phyloP scores from a whole-genome alignment of 2,113 vertebrate species.

The Chitala chitala region DNA sequence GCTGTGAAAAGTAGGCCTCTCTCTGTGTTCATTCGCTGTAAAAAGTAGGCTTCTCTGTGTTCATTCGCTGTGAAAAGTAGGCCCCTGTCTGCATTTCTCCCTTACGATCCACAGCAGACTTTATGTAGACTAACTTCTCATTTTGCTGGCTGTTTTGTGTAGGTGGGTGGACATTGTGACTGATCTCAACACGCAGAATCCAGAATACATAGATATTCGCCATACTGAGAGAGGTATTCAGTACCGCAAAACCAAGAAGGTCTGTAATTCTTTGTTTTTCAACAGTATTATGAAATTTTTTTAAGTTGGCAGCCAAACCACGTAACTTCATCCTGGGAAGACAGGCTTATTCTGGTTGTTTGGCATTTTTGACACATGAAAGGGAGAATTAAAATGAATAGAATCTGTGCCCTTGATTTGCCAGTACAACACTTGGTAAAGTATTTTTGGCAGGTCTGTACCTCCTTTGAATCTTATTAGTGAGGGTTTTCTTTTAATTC shows the following conservation, averaged over 20 bases:
- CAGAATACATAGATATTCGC: slow-evolving; percentile 93
- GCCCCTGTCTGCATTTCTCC: too few species aligned
- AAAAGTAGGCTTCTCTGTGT: slow-evolving; percentile 81
- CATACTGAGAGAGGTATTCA: slow-evolving; percentile 92
- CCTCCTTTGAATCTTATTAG: too few species aligned
- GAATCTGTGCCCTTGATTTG: too few species aligned
- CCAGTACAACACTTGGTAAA: too few species aligned
- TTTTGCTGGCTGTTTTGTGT: slow-evolving; percentile 11
- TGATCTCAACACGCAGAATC: slow-evolving; percentile 95
- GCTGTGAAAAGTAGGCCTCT: slow-evolving; percentile 89
- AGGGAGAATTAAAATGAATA: too few species aligned
- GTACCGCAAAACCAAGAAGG: slow-evolving; percentile 95
- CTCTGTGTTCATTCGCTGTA: slow-evolving; percentile 98
- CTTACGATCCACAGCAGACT: background rate
- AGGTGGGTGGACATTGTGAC: slow-evolving; percentile 95
- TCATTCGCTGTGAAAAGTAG: slow-evolving; percentile 98
- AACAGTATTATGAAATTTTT: background rate
- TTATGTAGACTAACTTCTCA: background rate
- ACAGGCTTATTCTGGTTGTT: background rate
- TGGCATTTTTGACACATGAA: too few species aligned
- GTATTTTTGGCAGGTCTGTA: too few species aligned
- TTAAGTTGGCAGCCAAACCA: background rate
- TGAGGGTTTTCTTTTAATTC: too few species aligned
- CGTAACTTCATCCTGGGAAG: too few species aligned
- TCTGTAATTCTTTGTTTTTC: slow-evolving; percentile 36